Evolutionary conservation across 2,797 vertebrate species (phyloP), one percentile per base, ranked within the genome.

Genomic region (Enteromius afrohamiltoni): DNA sequence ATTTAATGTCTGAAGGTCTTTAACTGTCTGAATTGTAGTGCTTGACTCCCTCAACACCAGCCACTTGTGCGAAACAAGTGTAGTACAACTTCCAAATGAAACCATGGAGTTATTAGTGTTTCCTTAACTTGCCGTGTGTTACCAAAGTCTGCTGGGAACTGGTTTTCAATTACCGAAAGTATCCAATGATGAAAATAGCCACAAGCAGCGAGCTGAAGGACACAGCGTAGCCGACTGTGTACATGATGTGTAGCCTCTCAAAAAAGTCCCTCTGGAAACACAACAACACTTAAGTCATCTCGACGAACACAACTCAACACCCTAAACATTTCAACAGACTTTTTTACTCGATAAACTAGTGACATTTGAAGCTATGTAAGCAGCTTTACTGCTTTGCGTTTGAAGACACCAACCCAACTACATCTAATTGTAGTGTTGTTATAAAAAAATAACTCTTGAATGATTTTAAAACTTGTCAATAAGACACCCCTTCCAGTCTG

Each of bases 181-280:
- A 98, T 55, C 95, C 95, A 23, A 98, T 96, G 89, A 97, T 95
- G 86, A 96, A 87, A 90, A 97, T 93, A 69, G 96, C 96, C 37
- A 96, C 93, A 0, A 96, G 92, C 85, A 97, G 91, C 19, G 96
- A 96, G 85, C 94, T 93, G 81, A 97, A 97, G 87, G 97, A 98
- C 86, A 97, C 89, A 0, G 96, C 95, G 0, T 98, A 97, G 21
- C 97, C 97, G 0, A 95, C 77, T 1, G 97, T 98, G 47, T 97
- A 98, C 93, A 97, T 95, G 86, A 97, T 49, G 23, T 94, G 96
- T 29, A 98, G 93, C 4, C 95, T 93, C 84, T 97, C 95, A 83
- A 98, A 97, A 91, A 97, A 97, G 67, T 95, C 94, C 90, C 92
- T 92, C 96, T 96, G 91, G 60, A 85, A 81, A 85, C n/a, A 84